phyloP scores from a whole-genome alignment of 2,888 invertebrate species.

The Cyclophora albipunctata region DNA sequence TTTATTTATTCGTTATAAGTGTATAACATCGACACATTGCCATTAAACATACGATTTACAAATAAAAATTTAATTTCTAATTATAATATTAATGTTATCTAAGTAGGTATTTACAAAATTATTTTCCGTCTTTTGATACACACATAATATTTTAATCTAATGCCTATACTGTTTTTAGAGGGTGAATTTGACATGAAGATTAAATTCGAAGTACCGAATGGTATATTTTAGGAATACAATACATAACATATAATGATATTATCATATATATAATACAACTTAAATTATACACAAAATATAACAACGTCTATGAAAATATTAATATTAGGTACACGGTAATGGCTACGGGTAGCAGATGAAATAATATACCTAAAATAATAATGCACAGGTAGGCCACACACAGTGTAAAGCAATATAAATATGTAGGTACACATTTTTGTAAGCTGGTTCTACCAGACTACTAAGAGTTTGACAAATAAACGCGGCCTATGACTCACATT shows the following conservation, averaged over 20 bases:
- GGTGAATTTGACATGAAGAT: constrained; percentile 6
- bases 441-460: too few species aligned
- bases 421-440: too few species aligned
- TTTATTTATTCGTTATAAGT: constrained; percentile 62
- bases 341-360: too few species aligned
- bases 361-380: too few species aligned
- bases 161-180: constrained; percentile 19
- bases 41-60: constrained; percentile 67
- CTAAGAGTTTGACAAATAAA: too few species aligned
- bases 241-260: not conserved
- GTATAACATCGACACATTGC: constrained; percentile 73
- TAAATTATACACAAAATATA: too few species aligned
- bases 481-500: too few species aligned
- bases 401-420: too few species aligned
- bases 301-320: too few species aligned
- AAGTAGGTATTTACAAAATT: constrained; percentile 53
- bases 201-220: too few species aligned
- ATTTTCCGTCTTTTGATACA: constrained; percentile 39
- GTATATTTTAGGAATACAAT: not conserved
- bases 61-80: constrained; percentile 53
- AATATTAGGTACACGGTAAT: too few species aligned
- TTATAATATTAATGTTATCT: constrained; percentile 20
- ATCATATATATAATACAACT: not conserved
- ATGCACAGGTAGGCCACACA: too few species aligned
- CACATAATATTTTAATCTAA: constrained; percentile 27